phyloP scores from a whole-genome alignment of 1,140 invertebrate genomes.

The Neuroterus valhalla region DNA sequence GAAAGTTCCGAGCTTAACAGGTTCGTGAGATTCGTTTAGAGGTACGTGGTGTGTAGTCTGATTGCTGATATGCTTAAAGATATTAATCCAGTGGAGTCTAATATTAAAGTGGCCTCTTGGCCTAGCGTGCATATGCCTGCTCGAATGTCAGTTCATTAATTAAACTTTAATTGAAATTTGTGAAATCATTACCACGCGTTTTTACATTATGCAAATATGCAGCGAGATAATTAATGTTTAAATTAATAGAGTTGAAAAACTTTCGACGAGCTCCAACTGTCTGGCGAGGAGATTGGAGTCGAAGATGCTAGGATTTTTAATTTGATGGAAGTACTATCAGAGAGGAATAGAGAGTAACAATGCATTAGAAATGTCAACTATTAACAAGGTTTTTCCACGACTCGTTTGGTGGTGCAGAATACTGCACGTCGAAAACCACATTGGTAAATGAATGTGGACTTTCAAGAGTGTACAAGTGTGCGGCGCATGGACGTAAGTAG shows the following conservation, averaged over 20 bases:
- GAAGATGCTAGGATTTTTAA: too few relatives aligned
- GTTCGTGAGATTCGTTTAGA: conserved; percentile 28
- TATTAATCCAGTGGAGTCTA: conserved; percentile 28
- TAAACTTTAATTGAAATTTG: conserved; percentile 31
- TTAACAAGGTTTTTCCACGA: too few relatives aligned
- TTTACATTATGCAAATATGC: conserved; percentile 20
- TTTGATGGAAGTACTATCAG: too few relatives aligned
- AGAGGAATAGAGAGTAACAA: too few relatives aligned
- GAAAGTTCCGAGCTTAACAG: conserved; percentile 27
- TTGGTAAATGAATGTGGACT: too few relatives aligned
- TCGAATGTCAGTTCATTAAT: conserved; percentile 26
- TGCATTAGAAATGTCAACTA: too few relatives aligned
- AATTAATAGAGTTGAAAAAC: conserved; percentile 22
- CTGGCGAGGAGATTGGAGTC: too few relatives aligned
- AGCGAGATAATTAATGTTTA: conserved; percentile 20
- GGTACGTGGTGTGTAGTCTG: conserved; percentile 29
- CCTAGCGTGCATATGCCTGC: conserved; percentile 23
- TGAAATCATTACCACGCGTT: conserved; percentile 30
- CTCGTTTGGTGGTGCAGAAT: too few relatives aligned
- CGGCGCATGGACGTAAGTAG: too few relatives aligned
- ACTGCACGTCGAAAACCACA: too few relatives aligned
- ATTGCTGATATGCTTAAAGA: conserved; percentile 28
- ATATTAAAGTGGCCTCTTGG: conserved; percentile 21
- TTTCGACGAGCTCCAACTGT: too few relatives aligned
- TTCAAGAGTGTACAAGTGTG: too few relatives aligned